Percentiles rank a stretch among this genome's conserved stretches.
Conservation (phyloP, 2,113 vertebrate genomes). For the Dipodomys spectabilis region DNA sequence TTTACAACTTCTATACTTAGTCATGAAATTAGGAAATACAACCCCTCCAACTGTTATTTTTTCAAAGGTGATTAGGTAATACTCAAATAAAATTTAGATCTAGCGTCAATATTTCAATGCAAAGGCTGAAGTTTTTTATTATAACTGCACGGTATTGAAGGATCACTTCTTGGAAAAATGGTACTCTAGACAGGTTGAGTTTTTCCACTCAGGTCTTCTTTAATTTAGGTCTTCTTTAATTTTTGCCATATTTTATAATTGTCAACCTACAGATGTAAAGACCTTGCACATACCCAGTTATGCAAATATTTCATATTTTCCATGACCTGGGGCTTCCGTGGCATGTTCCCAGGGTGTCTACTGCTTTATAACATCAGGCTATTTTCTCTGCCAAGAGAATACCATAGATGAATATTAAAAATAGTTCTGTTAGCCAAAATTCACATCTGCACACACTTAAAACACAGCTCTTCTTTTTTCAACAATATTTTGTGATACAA, state of each 20-base stretch:
- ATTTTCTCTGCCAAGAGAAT: conserved; percentile 83
- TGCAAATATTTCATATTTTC: conserved; percentile 57
- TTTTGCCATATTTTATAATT: background rate
- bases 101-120: background rate
- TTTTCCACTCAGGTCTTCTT: background rate
- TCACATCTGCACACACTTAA: conserved; percentile 85
- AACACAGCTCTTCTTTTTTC: conserved; percentile 65
- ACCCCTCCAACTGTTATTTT: background rate
- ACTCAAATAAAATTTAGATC: background rate
- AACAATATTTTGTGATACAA: conserved; percentile 70
- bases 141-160: background rate
- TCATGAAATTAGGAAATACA: background rate
- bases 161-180: background rate
- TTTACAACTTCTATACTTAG: background rate
- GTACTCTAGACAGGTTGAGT: background rate
- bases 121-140: background rate
- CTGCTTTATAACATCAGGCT: conserved; percentile 69
- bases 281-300: background rate
- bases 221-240: background rate
- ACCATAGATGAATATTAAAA: conserved; percentile 77
- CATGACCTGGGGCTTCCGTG: conserved; percentile 77
- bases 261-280: background rate
- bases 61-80: conserved; percentile 9
- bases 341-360: conserved; percentile 74
- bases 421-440: conserved; percentile 79